Evolutionary conservation across 2,888 invertebrate genomes (phyloP).

Genomic region (Orchesella flavescens): DNA sequence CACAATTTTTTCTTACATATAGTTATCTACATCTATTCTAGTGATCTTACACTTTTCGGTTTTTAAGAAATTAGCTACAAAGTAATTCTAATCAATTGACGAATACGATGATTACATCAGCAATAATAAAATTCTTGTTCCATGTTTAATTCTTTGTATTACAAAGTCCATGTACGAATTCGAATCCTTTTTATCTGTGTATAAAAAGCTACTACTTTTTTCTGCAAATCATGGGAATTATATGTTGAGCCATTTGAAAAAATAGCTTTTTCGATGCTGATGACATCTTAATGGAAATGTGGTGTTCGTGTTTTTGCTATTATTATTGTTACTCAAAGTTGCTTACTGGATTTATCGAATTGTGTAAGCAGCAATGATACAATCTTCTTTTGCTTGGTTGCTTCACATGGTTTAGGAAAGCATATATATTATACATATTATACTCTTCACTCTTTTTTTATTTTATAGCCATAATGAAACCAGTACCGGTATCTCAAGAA

Average conservation of each 20-base stretch:
- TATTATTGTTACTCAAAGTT: conserved; percentile 8
- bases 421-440: neutral
- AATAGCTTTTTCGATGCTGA: neutral
- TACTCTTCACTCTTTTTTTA: neutral
- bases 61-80: neutral
- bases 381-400: neutral
- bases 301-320: conserved; percentile 16
- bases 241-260: neutral
- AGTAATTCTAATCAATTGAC: neutral
- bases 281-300: conserved; percentile 48
- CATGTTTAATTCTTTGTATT: neutral
- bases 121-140: conserved; percentile 1
- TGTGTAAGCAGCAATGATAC: neutral
- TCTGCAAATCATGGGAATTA: conserved; percentile 22
- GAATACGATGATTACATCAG: neutral
- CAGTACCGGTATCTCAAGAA: neutral
- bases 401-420: too few relatives aligned
- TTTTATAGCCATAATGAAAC: neutral
- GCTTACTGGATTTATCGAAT: neutral
- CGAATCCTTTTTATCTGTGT: neutral
- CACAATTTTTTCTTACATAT: neutral
- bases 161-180: neutral
- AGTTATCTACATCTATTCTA: too few relatives aligned
- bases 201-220: neutral
- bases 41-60: neutral